Percentiles rank a stretch among this genome's conserved stretches.
Evolutionary conservation across 2,888 invertebrate genomes (phyloP).

Genomic region (Acholoe squamosa): DNA sequence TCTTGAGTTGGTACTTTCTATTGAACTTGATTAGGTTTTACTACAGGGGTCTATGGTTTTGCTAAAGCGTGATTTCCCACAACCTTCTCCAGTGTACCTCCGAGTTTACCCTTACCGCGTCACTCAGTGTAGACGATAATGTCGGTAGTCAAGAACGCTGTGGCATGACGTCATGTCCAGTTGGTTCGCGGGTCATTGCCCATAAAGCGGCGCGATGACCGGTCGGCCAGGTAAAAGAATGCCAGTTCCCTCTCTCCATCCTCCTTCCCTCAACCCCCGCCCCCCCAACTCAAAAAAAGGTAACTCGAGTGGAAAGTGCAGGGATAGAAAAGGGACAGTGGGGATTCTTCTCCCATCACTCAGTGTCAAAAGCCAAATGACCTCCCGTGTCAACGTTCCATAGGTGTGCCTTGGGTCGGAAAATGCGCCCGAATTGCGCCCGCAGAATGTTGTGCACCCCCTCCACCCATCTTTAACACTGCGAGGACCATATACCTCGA

Average conservation of each 20-base stretch:
- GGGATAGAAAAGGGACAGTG: neutral
- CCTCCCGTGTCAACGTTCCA: neutral
- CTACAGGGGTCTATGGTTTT: too few relatives aligned
- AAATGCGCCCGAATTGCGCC: constrained; percentile 14
- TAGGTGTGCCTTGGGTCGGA: constrained; percentile 16
- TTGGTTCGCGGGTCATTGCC: neutral
- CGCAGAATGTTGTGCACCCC: neutral
- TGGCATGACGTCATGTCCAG: neutral
- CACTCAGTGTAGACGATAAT: too few relatives aligned
- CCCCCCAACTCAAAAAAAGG: neutral
- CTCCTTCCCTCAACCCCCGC: neutral
- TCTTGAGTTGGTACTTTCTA: too few relatives aligned
- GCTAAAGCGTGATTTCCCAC: too few relatives aligned
- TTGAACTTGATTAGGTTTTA: too few relatives aligned
- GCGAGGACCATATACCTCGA: too few relatives aligned
- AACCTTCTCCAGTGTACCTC: too few relatives aligned
- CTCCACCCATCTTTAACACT: neutral
- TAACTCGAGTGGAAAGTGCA: neutral
- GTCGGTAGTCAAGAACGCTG: too few relatives aligned
- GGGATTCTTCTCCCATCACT: constrained; percentile 37
- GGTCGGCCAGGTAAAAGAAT: neutral
- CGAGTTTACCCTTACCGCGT: too few relatives aligned
- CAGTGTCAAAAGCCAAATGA: constrained; percentile 43
- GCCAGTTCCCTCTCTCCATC: too few relatives aligned
- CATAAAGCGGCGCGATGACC: neutral